phyloP scores from a whole-genome alignment of 92 coral and sea anemone species.

The Phenganax subtilis region DNA sequence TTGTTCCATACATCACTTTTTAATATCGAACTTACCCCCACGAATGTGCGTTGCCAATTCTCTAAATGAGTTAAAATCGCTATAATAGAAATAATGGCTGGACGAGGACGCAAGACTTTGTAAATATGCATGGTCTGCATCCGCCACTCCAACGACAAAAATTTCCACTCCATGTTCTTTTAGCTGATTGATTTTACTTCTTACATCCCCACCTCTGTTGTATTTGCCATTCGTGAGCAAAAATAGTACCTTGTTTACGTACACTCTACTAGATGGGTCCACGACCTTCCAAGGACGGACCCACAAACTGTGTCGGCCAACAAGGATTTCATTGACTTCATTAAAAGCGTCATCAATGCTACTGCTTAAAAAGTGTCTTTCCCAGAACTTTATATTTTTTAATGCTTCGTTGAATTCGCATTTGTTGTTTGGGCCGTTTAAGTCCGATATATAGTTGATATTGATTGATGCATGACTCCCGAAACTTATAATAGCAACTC shows the following conservation, averaged over 20 bases:
- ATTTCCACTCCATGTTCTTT: constrained; percentile 50
- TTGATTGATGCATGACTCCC: constrained; percentile 64
- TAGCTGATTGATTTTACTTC: no score
- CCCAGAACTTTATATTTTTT: not conserved
- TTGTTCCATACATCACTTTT: not conserved
- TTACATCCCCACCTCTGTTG: no score
- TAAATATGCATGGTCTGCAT: constrained; percentile 53
- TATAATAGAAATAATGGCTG: constrained; percentile 65
- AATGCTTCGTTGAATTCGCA: constrained; percentile 73
- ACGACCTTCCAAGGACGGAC: no score
- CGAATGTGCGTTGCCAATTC: constrained; percentile 74
- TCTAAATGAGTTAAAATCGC: constrained; percentile 61
- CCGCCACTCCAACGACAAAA: constrained; percentile 76
- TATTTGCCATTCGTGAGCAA: no score
- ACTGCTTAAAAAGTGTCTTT: no score
- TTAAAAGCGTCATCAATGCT: no score
- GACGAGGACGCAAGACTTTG: constrained; percentile 63
- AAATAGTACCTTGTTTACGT: no score
- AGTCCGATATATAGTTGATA: constrained; percentile 65
- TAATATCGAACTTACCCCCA: constrained; percentile 64
- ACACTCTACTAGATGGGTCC: no score
- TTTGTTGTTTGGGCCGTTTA: constrained; percentile 60
- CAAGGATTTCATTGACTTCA: no score
- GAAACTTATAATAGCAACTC: constrained; percentile 75
- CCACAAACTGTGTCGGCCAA: no score